Evolutionary conservation across 2,113 vertebrate genomes (phyloP).

Genomic region (Amblyornis subalaris): DNA sequence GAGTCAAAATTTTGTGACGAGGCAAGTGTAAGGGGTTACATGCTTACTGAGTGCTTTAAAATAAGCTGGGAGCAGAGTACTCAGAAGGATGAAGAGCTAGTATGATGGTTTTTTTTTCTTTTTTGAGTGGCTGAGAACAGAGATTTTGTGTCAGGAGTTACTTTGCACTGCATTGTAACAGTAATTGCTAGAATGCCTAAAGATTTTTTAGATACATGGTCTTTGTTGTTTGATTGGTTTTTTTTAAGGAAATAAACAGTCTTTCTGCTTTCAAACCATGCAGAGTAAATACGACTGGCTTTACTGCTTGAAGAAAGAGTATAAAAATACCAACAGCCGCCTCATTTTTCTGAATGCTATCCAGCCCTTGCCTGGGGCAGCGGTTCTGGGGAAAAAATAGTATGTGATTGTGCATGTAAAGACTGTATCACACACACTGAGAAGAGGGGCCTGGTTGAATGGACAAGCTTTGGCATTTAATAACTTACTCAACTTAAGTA

Average conservation of each 20-base stretch:
- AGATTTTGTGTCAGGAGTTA: constrained; percentile 6
- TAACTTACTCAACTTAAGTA: background rate
- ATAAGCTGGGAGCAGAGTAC: background rate
- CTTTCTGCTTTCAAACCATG: background rate
- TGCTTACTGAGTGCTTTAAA: background rate
- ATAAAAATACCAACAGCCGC: constrained; percentile 28
- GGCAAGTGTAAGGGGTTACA: background rate
- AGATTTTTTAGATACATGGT: background rate
- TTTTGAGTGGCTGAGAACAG: background rate
- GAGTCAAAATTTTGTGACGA: background rate
- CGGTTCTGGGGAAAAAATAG: background rate
- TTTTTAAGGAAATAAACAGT: background rate
- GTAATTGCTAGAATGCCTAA: background rate
- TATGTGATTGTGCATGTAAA: background rate
- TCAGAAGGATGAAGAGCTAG: background rate
- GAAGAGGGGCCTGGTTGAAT: background rate
- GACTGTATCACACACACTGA: background rate
- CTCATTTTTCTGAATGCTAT: constrained; percentile 14
- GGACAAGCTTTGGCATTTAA: background rate
- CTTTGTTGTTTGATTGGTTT: background rate
- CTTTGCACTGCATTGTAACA: background rate
- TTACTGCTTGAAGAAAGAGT: background rate
- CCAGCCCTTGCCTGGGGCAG: background rate
- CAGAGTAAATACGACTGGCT: constrained; percentile 3
- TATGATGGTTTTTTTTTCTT: background rate